These are phyloP conservation scores for Boloria euphrosyne DNA, from an alignment of 2,888 invertebrate genomes.

Conservation along the genomic window DNA sequence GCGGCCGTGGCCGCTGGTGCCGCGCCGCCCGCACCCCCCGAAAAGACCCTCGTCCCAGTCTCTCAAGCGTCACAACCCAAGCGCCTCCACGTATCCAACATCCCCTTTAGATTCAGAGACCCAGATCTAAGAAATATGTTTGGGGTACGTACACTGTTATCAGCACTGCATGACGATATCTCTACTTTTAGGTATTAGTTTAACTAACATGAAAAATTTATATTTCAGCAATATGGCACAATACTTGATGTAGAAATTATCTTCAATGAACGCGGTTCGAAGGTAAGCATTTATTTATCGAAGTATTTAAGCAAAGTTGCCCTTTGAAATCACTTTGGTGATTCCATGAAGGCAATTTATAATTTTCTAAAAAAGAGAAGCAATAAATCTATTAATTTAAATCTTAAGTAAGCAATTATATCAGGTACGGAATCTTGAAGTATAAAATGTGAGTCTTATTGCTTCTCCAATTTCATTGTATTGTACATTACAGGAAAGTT, in stretches of 20 bases:
- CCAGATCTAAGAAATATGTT: conserved; percentile 99
- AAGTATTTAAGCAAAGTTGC: conserved; percentile 54
- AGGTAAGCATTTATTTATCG: conserved; percentile 88
- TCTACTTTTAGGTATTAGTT: conserved; percentile 28
- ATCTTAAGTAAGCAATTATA: conserved; percentile 21
- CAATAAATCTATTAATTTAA: conserved; percentile 30
- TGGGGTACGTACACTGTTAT: conserved; percentile 88
- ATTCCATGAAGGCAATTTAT: conserved; percentile 61
- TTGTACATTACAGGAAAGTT: conserved; percentile 43
- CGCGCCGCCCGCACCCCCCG: conserved; percentile 65
- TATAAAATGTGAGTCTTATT: conserved; percentile 32
- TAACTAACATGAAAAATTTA: conserved; percentile 56
- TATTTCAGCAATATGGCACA: conserved; percentile 97
- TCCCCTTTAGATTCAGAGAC: conserved; percentile 99
- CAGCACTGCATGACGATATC: conserved; percentile 45
- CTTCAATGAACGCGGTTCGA: conserved; percentile 99
- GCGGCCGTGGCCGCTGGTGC: conserved; percentile 58
- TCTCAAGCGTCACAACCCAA: conserved; percentile 88
- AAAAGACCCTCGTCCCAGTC: conserved; percentile 79
- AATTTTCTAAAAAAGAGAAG: conserved; percentile 38
- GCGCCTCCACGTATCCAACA: conserved; percentile 99
- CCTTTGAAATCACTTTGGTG: conserved; percentile 60
- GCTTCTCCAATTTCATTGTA: conserved; percentile 39
- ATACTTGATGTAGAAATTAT: conserved; percentile 99
- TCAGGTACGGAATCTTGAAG: neutral